Conservation (phyloP, 1,140 invertebrate species). For the Zeugodacus cucurbitae region DNA sequence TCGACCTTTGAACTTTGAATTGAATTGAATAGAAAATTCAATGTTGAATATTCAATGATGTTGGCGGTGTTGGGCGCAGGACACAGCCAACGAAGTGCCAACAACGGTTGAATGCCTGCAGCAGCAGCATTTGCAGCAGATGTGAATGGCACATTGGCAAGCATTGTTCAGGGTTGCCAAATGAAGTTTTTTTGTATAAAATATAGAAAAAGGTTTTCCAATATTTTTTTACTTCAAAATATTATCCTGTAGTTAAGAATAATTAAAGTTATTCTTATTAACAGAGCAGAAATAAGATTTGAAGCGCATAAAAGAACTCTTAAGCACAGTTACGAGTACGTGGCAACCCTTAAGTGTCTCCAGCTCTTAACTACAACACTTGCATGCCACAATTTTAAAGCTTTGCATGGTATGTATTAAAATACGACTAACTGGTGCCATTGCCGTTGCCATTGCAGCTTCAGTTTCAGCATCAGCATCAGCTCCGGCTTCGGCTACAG, state of each 20-base stretch:
- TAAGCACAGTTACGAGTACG: background rate
- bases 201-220: background rate
- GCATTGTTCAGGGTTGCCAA: background rate
- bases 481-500: background rate
- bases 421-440: background rate
- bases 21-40: conserved; percentile 33
- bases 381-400: background rate
- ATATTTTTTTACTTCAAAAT: background rate
- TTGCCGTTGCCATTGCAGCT: background rate
- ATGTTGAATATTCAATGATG: conserved; percentile 28
- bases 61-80: background rate
- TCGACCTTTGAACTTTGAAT: conserved; percentile 29
- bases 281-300: too few relatives aligned
- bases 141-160: background rate
- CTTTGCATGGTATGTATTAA: background rate
- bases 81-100: conserved; percentile 19
- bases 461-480: background rate
- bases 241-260: background rate
- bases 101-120: conserved; percentile 17
- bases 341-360: background rate
- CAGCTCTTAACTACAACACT: background rate
- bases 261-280: background rate
- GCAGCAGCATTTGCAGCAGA: background rate
- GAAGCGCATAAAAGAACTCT: background rate
- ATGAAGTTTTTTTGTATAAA: background rate